These are phyloP conservation scores for Bicyclus anynana DNA, from an alignment of 1,140 invertebrate species.

Conservation along the genomic window DNA sequence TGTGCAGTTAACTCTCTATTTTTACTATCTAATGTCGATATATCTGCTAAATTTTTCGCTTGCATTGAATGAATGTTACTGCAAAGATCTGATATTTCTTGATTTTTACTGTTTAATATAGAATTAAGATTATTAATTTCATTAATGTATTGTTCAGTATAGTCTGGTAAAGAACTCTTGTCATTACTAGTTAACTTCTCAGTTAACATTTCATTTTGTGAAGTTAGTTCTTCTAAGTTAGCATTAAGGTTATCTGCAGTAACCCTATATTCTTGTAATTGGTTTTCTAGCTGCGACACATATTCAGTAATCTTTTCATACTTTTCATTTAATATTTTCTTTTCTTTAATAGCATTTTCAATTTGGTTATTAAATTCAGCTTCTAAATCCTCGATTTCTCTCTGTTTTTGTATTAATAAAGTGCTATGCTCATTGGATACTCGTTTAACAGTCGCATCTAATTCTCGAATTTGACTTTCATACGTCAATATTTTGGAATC, in stretches of 20 bases:
- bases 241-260: conserved; percentile 47
- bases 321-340: conserved; percentile 75
- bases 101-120: conserved; percentile 51
- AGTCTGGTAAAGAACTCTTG: conserved; percentile 40
- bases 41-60: conserved; percentile 31
- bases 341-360: conserved; percentile 76
- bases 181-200: conserved; percentile 30
- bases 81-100: conserved; percentile 54
- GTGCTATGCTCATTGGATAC: conserved; percentile 75
- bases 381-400: conserved; percentile 80
- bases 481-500: conserved; percentile 48
- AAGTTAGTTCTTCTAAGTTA: conserved; percentile 50
- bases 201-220: conserved; percentile 49
- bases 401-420: conserved; percentile 72
- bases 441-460: conserved; percentile 75
- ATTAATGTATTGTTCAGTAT: conserved; percentile 64
- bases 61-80: conserved; percentile 46
- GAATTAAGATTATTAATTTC: conserved; percentile 69
- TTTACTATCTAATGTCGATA: conserved; percentile 43
- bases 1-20: conserved; percentile 40
- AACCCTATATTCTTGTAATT: conserved; percentile 52
- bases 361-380: conserved; percentile 80
- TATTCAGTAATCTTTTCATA: conserved; percentile 77
- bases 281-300: conserved; percentile 60
- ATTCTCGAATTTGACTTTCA: conserved; percentile 53